These are phyloP conservation scores for Zosterops borbonicus DNA, from an alignment of 2,113 vertebrate genomes.

Conservation along the genomic window DNA sequence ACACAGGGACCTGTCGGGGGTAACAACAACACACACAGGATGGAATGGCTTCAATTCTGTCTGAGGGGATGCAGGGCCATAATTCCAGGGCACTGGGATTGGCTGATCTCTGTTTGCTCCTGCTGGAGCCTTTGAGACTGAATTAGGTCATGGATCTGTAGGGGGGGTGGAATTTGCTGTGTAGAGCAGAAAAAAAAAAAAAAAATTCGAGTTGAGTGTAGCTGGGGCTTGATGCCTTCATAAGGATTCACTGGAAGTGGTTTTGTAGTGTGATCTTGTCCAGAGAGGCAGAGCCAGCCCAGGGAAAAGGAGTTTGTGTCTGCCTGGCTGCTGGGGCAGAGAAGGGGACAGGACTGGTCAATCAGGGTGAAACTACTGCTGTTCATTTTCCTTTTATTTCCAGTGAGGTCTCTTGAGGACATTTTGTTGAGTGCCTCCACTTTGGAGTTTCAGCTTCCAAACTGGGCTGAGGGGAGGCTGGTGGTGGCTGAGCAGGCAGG, in stretches of 20 bases:
- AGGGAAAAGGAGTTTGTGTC: background rate
- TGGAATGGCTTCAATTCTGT: background rate
- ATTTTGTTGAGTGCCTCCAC: background rate
- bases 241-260: background rate
- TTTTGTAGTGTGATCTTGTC: background rate
- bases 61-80: background rate
- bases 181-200: background rate
- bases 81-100: background rate
- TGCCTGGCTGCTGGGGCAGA: background rate
- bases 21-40: background rate
- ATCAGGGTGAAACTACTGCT: background rate
- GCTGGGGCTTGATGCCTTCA: background rate
- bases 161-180: conserved; percentile 15
- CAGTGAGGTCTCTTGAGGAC: background rate
- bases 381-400: background rate
- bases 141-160: conserved; percentile 58
- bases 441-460: background rate
- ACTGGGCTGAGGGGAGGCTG: background rate
- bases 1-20: background rate
- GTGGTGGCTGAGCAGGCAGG: background rate
- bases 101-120: background rate
- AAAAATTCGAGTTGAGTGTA: background rate
- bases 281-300: background rate
- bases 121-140: conserved; percentile 19
- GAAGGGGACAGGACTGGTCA: background rate